These are phyloP conservation scores for Brachypodius melanocephalos DNA, from an alignment of 2,113 vertebrate genomes.

Conservation along the genomic window DNA sequence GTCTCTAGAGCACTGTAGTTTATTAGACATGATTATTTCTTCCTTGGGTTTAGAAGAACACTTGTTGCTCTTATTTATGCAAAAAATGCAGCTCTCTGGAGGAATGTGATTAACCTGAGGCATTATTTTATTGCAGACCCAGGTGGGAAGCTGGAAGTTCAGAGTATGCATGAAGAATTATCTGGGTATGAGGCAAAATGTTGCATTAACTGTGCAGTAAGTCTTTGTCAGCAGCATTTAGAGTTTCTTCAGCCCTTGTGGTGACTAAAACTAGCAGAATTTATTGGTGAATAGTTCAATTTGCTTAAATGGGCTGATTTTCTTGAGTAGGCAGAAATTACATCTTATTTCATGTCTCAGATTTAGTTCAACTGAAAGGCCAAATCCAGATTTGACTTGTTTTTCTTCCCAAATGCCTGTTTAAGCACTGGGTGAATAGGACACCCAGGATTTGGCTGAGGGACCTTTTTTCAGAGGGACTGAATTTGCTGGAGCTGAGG, in stretches of 20 bases:
- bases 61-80: neutral
- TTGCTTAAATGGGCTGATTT: slow-evolving; percentile 15
- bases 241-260: neutral
- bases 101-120: neutral
- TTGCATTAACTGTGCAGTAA: neutral
- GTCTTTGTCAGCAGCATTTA: slow-evolving; percentile 1
- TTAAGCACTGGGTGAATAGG: neutral
- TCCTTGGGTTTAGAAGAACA: neutral
- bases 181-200: neutral
- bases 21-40: neutral
- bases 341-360: neutral
- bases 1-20: neutral
- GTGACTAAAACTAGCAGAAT: slow-evolving; percentile 20
- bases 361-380: neutral
- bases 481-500: neutral
- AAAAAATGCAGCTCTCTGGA: neutral
- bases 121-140: neutral
- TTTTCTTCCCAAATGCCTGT: neutral
- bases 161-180: neutral
- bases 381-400: neutral
- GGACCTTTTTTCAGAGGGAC: neutral
- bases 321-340: slow-evolving; percentile 32
- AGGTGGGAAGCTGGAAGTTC: slow-evolving; percentile 9
- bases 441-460: neutral
- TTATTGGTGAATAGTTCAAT: slow-evolving; percentile 5